Percentiles rank a stretch among this genome's conserved stretches.
Conservation (phyloP, 1,140 invertebrate genomes). For the Sitodiplosis mosellana region DNA sequence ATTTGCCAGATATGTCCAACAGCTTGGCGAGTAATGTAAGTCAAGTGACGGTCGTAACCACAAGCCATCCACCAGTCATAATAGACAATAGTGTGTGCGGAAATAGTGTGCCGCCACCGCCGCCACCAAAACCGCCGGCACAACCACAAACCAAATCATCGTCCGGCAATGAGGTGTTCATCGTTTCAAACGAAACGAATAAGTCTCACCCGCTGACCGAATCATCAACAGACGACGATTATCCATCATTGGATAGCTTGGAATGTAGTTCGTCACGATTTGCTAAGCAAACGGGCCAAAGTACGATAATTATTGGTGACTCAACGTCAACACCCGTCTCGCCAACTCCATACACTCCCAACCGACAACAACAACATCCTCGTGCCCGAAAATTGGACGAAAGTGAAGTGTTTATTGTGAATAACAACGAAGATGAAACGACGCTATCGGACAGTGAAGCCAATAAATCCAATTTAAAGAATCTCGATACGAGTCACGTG, state of each 20-base stretch:
- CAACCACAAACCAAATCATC: not conserved
- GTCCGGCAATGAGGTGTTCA: conserved; percentile 45
- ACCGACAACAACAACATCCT: conserved; percentile 4
- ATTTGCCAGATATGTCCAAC: conserved; percentile 38
- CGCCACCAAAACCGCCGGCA: not conserved
- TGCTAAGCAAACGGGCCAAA: conserved; percentile 8
- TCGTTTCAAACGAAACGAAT: conserved; percentile 55
- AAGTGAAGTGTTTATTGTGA: conserved; percentile 60
- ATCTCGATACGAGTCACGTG: conserved; percentile 60
- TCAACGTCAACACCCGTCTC: conserved; percentile 16
- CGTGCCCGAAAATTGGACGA: conserved; percentile 46
- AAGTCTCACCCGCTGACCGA: conserved; percentile 37
- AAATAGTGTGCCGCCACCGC: too few species aligned
- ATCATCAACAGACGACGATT: conserved; percentile 52
- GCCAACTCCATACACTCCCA: conserved; percentile 14
- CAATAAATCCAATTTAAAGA: conserved; percentile 18
- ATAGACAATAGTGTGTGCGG: conserved; percentile 32
- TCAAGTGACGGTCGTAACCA: conserved; percentile 63
- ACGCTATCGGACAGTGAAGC: not conserved
- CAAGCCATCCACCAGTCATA: conserved; percentile 56
- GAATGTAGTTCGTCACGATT: conserved; percentile 35
- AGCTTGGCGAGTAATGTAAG: conserved; percentile 50
- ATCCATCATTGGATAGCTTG: conserved; percentile 49
- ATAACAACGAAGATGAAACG: conserved; percentile 23
- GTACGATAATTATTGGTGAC: conserved; percentile 19